A percentile compares a stretch with the other conserved stretches of the same genome.
Conservation (phyloP, 2,888 invertebrate genomes). For the Andrena camellia region DNA sequence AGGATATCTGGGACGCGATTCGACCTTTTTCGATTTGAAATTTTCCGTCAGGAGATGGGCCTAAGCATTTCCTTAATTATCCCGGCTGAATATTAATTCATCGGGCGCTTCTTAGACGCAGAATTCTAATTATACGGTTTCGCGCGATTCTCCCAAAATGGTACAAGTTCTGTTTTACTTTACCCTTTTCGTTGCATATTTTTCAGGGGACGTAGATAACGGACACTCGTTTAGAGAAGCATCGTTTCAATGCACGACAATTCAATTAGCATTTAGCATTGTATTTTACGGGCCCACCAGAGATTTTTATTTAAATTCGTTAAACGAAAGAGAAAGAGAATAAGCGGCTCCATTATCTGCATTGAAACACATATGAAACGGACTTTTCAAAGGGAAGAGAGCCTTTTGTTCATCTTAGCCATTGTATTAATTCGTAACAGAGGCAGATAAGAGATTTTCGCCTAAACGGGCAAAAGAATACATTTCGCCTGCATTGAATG, state of each 20-base stretch:
- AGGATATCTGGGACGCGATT: slow-evolving; percentile 36
- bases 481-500: not conserved
- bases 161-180: too few relatives aligned
- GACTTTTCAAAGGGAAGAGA: not conserved
- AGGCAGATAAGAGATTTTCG: slow-evolving; percentile 12
- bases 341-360: slow-evolving; percentile 28
- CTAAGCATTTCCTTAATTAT: not conserved
- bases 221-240: not conserved
- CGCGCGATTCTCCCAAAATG: too few relatives aligned
- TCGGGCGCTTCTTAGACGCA: too few relatives aligned
- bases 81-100: not conserved
- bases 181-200: not conserved
- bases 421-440: slow-evolving; percentile 3
- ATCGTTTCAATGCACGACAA: not conserved
- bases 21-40: slow-evolving; percentile 13
- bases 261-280: slow-evolving; percentile 34
- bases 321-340: slow-evolving; percentile 19
- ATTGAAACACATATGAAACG: slow-evolving; percentile 26
- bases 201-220: not conserved
- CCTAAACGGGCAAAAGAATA: not conserved
- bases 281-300: not conserved
- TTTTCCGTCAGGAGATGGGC: not conserved
- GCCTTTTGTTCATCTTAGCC: slow-evolving; percentile 27
- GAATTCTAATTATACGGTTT: too few relatives aligned
- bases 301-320: slow-evolving; percentile 13